Evolutionary conservation across 2,113 vertebrate genomes (phyloP).

Genomic region (Arenaria interpres): DNA sequence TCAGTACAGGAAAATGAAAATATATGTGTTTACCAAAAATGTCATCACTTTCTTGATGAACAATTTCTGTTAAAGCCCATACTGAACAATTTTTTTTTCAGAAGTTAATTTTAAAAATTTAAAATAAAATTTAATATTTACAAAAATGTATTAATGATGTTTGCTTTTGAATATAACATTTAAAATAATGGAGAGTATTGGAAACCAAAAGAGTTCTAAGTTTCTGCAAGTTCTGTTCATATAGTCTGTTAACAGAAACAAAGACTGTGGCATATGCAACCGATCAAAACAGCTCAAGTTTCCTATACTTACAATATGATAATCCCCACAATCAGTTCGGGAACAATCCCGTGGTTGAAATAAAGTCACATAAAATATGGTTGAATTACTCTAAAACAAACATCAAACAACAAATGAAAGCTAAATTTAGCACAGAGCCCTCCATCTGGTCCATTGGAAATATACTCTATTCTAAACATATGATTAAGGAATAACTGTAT

Average conservation of each 20-base stretch:
- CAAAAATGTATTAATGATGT: not conserved
- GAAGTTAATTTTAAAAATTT: not conserved
- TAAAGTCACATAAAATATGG: not conserved
- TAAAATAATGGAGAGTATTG: not conserved
- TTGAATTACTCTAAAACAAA: not conserved
- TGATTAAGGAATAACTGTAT: not conserved
- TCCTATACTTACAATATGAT: not conserved
- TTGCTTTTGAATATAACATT: not conserved
- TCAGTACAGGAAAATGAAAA: not conserved
- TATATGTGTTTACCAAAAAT: not conserved
- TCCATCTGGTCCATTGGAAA: not conserved
- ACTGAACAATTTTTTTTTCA: not conserved
- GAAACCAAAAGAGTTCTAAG: not conserved
- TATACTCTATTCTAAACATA: not conserved
- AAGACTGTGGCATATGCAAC: not conserved
- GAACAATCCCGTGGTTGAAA: not conserved
- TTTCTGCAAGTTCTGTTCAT: not conserved
- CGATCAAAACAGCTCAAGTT: conserved; percentile 13
- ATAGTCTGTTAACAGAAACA: not conserved
- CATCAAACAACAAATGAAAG: not conserved
- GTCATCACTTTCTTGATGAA: not conserved
- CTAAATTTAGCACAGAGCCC: not conserved
- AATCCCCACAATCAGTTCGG: not conserved
- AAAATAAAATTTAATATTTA: not conserved
- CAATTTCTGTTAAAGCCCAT: not conserved